Conservation (phyloP, 2,888 invertebrate genomes). For the Epirrhoe alternata region DNA sequence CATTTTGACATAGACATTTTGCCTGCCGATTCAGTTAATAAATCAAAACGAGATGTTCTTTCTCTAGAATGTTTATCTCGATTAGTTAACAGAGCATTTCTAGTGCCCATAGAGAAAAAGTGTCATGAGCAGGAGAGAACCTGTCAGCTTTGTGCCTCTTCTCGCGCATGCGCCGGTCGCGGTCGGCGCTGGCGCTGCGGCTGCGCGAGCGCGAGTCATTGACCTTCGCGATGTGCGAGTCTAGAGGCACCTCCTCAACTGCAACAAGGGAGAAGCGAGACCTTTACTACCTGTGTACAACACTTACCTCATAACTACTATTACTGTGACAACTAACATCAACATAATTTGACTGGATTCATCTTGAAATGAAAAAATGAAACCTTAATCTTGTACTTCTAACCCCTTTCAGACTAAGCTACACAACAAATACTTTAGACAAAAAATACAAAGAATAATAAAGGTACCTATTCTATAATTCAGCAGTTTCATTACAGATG, state of each 20-base stretch:
- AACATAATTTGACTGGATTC: not conserved
- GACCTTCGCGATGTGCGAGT: conserved; percentile 63
- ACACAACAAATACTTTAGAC: too few relatives aligned
- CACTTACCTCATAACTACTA: not conserved
- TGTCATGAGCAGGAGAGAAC: conserved; percentile 36
- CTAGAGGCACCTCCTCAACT: conserved; percentile 83
- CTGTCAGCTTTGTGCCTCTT: conserved; percentile 46
- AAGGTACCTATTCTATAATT: too few relatives aligned
- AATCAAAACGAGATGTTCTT: too few relatives aligned
- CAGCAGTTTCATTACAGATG: too few relatives aligned
- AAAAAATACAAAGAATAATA: too few relatives aligned
- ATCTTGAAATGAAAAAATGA: not conserved
- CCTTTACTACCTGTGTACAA: conserved; percentile 12
- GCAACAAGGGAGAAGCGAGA: conserved; percentile 59
- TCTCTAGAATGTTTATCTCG: too few relatives aligned
- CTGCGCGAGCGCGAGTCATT: conserved; percentile 51
- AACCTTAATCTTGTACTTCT: not conserved
- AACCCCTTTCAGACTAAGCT: too few relatives aligned
- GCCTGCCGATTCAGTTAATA: too few relatives aligned
- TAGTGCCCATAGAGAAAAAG: not conserved
- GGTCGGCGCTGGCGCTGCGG: conserved; percentile 61
- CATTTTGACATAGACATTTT: too few relatives aligned
- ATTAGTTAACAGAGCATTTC: too few relatives aligned
- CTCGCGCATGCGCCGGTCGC: conserved; percentile 54
- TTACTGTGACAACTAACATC: not conserved